Conservation (phyloP, 2,888 invertebrate genomes). For the Sphecodes monilicornis region DNA sequence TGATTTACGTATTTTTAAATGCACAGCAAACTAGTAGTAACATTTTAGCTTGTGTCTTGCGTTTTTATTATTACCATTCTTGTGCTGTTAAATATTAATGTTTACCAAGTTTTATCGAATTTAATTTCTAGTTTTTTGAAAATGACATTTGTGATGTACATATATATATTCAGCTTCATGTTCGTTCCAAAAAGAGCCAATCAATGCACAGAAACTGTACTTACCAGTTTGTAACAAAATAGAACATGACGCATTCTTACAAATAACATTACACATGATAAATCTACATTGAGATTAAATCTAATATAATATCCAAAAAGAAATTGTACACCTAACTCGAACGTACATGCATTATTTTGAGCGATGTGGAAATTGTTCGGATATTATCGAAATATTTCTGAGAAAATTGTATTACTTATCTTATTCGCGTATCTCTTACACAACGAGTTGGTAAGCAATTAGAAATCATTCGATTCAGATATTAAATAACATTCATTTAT, state of each 20-base stretch:
- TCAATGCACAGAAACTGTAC: background rate
- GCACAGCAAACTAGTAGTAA: too few relatives aligned
- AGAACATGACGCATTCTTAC: background rate
- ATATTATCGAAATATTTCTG: background rate
- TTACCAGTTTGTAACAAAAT: background rate
- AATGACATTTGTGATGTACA: background rate
- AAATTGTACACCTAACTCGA: background rate
- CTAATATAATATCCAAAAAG: background rate
- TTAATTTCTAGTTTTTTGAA: background rate
- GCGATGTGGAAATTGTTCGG: background rate
- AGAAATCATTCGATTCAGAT: slow-evolving; percentile 9
- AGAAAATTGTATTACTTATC: background rate
- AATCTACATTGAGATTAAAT: background rate
- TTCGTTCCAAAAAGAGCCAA: background rate
- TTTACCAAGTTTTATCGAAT: too few relatives aligned
- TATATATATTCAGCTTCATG: background rate
- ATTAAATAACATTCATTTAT: slow-evolving; percentile 1
- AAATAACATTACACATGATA: background rate
- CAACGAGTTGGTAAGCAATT: background rate
- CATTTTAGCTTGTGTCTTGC: background rate
- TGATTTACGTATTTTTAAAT: too few relatives aligned
- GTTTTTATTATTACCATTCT: background rate
- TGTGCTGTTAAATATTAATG: background rate
- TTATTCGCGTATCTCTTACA: background rate
- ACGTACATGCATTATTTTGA: background rate